Evolutionary conservation across 1,140 invertebrate species (phyloP).

Genomic region (Bursaphelenchus mucronatus): DNA sequence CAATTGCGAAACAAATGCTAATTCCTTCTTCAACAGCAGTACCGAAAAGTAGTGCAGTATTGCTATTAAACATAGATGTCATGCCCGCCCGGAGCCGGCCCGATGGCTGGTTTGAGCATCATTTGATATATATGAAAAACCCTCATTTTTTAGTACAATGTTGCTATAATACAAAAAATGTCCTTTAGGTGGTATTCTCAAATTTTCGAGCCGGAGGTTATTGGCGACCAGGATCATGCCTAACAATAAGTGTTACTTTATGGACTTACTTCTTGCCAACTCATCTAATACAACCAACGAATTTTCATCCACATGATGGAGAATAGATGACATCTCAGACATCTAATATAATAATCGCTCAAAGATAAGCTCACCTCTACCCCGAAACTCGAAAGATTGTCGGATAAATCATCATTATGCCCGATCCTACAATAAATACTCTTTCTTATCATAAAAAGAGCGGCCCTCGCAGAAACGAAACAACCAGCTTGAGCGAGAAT

Average conservation of each 20-base stretch:
- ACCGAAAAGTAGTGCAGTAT: slow-evolving; percentile 42
- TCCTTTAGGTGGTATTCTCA: no score
- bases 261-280: slow-evolving; percentile 40
- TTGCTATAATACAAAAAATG: no score
- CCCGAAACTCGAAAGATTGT: slow-evolving; percentile 76
- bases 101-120: no score
- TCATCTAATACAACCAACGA: slow-evolving; percentile 50
- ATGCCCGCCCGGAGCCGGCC: no score
- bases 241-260: slow-evolving; percentile 4
- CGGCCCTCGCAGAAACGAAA: slow-evolving; percentile 74
- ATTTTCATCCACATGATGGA: slow-evolving; percentile 36
- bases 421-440: slow-evolving; percentile 76
- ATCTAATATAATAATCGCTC: slow-evolving; percentile 27
- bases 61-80: no score
- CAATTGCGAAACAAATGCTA: slow-evolving; percentile 44
- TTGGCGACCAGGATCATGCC: no score
- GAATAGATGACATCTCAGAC: slow-evolving; percentile 45
- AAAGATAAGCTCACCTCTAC: slow-evolving; percentile 69
- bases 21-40: slow-evolving; percentile 48
- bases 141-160: no score
- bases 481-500: slow-evolving; percentile 82
- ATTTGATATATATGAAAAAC: no score
- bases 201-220: no score
- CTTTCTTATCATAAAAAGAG: slow-evolving; percentile 67
- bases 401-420: slow-evolving; percentile 76